A percentile compares a stretch with the other conserved stretches of the same genome.
phyloP scores from a whole-genome alignment of 2,113 vertebrate genomes.

The Fregetta grallaria region DNA sequence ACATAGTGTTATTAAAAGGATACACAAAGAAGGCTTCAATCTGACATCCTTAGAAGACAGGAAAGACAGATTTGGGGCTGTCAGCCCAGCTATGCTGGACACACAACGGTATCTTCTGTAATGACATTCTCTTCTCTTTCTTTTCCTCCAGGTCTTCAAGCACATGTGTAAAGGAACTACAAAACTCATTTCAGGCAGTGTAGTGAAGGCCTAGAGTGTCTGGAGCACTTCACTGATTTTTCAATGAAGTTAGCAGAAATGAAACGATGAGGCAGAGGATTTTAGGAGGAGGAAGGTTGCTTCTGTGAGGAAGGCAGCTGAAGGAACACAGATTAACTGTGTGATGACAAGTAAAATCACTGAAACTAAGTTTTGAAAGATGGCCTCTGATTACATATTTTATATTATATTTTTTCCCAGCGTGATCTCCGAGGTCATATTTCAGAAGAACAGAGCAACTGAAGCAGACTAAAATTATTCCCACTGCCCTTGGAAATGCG shows the following conservation, averaged over 20 bases:
- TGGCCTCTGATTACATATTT: neutral
- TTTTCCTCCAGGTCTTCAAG: neutral
- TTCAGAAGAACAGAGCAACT: constrained; percentile 15
- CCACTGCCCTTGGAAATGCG: neutral
- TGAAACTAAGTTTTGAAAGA: neutral
- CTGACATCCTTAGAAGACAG: neutral
- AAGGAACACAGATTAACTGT: neutral
- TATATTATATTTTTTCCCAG: neutral
- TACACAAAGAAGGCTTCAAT: neutral
- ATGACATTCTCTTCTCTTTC: neutral
- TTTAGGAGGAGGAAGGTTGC: neutral
- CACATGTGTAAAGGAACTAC: neutral
- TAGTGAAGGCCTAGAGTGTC: neutral
- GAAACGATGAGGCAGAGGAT: neutral
- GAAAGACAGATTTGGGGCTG: neutral
- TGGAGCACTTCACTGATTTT: neutral
- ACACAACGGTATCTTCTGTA: neutral
- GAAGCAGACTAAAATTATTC: neutral
- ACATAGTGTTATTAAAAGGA: neutral
- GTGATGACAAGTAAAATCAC: neutral
- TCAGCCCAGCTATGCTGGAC: neutral
- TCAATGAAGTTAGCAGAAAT: neutral
- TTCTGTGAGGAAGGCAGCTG: neutral
- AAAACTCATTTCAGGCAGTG: neutral
- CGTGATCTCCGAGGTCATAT: neutral